Conservation (phyloP, 2,888 invertebrate genomes). For the Resseliella maxima region DNA sequence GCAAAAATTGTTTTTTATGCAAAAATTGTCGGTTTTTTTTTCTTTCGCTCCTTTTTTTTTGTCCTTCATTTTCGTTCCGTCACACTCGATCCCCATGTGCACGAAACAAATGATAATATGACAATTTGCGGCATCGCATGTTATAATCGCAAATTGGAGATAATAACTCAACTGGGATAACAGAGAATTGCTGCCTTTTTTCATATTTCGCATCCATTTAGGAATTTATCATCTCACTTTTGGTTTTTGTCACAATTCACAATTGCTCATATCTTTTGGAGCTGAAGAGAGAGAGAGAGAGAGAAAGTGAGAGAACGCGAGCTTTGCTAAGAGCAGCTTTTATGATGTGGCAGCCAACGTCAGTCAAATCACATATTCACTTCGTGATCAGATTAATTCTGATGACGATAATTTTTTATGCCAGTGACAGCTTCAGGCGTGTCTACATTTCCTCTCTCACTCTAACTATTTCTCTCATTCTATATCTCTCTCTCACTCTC, state of each 20-base stretch:
- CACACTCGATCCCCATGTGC: background rate
- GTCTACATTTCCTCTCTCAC: background rate
- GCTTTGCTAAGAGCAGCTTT: background rate
- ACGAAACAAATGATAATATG: slow-evolving; percentile 54
- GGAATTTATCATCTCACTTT: slow-evolving; percentile 42
- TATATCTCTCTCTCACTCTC: background rate
- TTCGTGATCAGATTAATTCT: slow-evolving; percentile 54
- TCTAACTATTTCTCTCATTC: background rate
- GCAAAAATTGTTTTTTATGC: background rate
- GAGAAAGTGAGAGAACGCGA: no score
- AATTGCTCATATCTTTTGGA: background rate
- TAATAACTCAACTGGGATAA: slow-evolving; percentile 52
- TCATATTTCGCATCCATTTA: background rate
- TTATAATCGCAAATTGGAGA: slow-evolving; percentile 38
- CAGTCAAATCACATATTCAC: slow-evolving; percentile 40
- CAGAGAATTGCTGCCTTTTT: background rate
- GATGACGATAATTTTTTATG: slow-evolving; percentile 35
- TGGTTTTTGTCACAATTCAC: slow-evolving; percentile 18
- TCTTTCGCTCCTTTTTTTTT: background rate
- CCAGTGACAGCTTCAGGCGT: background rate
- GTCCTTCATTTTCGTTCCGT: background rate
- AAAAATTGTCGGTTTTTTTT: slow-evolving; percentile 34
- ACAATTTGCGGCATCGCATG: slow-evolving; percentile 53
- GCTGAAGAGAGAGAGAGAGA: no score
- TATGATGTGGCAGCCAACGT: background rate